These are phyloP conservation scores for Isichthys henryi DNA, from an alignment of 2,113 vertebrate species.

Conservation along the genomic window DNA sequence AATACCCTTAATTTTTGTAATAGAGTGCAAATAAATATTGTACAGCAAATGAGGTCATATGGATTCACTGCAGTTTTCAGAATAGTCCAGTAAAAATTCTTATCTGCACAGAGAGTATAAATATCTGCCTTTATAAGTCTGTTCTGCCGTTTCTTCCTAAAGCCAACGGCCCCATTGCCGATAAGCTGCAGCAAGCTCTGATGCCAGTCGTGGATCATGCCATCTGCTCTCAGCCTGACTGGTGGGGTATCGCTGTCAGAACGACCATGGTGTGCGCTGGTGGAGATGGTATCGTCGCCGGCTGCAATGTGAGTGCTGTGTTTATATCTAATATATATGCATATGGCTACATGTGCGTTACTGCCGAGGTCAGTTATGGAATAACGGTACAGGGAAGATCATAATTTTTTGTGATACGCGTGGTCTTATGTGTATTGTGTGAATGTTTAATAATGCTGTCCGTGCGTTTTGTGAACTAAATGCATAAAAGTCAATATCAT, in stretches of 20 bases:
- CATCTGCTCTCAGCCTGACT: conserved; percentile 63
- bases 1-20: background rate
- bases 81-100: background rate
- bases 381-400: background rate
- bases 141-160: conserved; percentile 10
- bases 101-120: background rate
- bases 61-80: background rate
- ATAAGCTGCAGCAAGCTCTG: conserved; percentile 68
- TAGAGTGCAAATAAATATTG: background rate
- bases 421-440: background rate
- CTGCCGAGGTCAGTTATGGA: background rate
- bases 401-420: background rate
- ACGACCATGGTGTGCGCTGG: conserved; percentile 64
- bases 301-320: conserved; percentile 61
- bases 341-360: background rate
- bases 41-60: background rate
- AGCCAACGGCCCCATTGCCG: conserved; percentile 67
- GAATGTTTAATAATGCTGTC: background rate
- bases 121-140: background rate
- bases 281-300: conserved; percentile 64
- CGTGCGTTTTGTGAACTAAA: background rate
- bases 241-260: conserved; percentile 63
- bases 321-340: background rate
- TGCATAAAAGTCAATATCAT: background rate
- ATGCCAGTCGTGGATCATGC: conserved; percentile 67